Conservation (phyloP, 2,113 vertebrate genomes). For the Zingel zingel region DNA sequence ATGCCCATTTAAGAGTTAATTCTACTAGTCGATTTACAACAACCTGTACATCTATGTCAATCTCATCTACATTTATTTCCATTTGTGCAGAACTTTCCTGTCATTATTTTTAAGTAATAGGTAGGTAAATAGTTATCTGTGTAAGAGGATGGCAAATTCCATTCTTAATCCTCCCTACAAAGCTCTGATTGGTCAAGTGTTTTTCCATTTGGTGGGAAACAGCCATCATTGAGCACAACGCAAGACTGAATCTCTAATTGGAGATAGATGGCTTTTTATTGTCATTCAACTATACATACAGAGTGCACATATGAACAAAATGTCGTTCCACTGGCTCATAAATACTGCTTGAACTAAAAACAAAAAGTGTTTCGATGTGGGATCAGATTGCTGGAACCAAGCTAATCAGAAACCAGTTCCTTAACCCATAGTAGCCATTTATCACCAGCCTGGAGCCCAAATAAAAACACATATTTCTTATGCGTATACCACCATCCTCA, state of each 20-base stretch:
- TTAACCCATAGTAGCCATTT: background rate
- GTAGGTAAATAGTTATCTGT: background rate
- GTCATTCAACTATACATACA: no score
- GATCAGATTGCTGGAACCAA: background rate
- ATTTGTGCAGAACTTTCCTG: background rate
- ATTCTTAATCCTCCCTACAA: background rate
- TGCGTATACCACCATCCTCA: background rate
- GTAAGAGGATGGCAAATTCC: background rate
- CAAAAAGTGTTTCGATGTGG: no score
- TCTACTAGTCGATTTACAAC: background rate
- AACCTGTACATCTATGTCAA: no score
- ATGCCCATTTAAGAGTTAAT: background rate
- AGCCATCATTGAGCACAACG: background rate
- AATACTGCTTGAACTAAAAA: no score
- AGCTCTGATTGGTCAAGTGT: no score
- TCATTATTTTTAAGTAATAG: background rate
- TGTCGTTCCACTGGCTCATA: no score
- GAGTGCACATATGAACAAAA: no score
- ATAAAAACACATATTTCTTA: background rate
- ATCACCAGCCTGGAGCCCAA: background rate
- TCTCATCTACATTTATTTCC: background rate
- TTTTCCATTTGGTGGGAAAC: background rate
- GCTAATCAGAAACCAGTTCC: background rate
- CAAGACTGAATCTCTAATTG: background rate
- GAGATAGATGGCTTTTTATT: background rate